phyloP scores from a whole-genome alignment of 1,140 invertebrate genomes.

The Holotrichia oblita region DNA sequence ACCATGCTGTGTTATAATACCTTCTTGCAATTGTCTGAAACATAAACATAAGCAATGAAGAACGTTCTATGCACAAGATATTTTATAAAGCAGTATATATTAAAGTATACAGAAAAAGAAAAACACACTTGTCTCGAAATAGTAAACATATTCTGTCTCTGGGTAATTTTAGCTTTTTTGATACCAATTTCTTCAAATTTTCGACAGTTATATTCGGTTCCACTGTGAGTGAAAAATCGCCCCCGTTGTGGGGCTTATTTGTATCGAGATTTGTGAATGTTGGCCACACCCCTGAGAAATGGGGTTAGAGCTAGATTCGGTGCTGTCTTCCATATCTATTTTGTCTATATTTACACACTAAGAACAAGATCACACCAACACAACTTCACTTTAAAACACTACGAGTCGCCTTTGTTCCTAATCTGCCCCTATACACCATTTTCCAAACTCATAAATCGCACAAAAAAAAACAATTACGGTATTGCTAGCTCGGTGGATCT shows the following conservation, averaged over 20 bases:
- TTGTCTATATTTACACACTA: constrained; percentile 17
- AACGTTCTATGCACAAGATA: not conserved
- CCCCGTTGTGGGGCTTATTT: constrained; percentile 88
- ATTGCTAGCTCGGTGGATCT: constrained; percentile 49
- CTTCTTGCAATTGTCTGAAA: constrained; percentile 88
- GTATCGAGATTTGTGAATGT: constrained; percentile 77
- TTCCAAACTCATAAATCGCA: constrained; percentile 52
- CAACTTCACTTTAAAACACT: constrained; percentile 45
- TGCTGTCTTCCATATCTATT: constrained; percentile 58
- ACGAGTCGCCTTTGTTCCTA: constrained; percentile 37
- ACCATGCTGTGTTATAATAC: constrained; percentile 86
- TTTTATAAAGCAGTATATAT: constrained; percentile 42
- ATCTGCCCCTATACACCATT: constrained; percentile 49
- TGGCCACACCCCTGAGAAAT: constrained; percentile 72
- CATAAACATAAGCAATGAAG: constrained; percentile 52
- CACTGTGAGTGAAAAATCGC: constrained; percentile 85
- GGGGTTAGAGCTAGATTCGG: constrained; percentile 58
- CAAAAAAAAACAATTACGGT: constrained; percentile 53
- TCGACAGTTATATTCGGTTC: constrained; percentile 81
- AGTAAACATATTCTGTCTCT: constrained; percentile 91
- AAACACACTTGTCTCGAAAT: constrained; percentile 86
- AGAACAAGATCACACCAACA: constrained; percentile 8
- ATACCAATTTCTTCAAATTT: constrained; percentile 88
- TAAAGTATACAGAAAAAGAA: constrained; percentile 42
- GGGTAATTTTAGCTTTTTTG: constrained; percentile 87